phyloP scores from a whole-genome alignment of 2,888 invertebrate genomes.

The Caenorhabditis sp. region DNA sequence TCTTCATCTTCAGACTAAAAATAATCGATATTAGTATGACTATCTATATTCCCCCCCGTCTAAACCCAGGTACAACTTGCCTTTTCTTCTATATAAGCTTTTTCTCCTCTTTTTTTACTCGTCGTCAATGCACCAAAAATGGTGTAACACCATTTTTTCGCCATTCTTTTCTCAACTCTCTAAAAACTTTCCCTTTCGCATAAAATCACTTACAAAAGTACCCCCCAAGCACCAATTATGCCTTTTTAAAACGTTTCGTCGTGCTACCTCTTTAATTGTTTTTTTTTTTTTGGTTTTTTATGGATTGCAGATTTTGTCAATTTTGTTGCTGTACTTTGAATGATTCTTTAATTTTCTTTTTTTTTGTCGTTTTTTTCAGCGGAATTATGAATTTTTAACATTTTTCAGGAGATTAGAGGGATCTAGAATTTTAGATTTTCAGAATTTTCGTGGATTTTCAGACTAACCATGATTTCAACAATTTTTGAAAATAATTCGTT shows the following conservation, averaged over 20 bases:
- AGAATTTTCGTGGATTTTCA: no score
- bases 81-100: not conserved
- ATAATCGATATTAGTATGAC: not conserved
- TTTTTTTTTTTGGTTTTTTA: constrained; percentile 3
- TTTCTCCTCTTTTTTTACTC: not conserved
- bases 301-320: no score
- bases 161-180: not conserved
- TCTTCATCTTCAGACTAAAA: not conserved
- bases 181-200: not conserved
- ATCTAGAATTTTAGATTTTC: no score
- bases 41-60: not conserved
- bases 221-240: not conserved
- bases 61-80: not conserved
- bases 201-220: not conserved
- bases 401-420: not conserved
- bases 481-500: no score
- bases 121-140: not conserved
- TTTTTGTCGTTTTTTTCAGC: not conserved
- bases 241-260: not conserved
- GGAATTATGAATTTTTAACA: not conserved
- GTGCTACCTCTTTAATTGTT: not conserved
- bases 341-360: not conserved
- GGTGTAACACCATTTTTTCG: not conserved
- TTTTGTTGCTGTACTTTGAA: not conserved
- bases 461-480: no score